phyloP scores from a whole-genome alignment of 2,797 vertebrate genomes.

The Cheirogaleus major region DNA sequence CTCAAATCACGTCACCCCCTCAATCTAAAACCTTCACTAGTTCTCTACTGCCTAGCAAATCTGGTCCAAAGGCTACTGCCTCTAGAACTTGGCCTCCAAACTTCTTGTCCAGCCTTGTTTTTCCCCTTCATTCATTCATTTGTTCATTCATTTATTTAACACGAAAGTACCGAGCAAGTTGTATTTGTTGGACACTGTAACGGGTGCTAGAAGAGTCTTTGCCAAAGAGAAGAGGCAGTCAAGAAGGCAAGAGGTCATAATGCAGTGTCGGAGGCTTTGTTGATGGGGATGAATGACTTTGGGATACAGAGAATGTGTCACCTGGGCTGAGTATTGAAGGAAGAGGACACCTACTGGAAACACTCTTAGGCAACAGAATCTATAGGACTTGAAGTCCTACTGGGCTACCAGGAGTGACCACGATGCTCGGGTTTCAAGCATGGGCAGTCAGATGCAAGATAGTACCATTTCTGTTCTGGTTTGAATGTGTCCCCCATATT shows the following conservation, averaged over 20 bases:
- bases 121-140: background rate
- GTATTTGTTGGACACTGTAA: accelerated
- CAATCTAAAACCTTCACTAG: background rate
- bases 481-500: background rate
- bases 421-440: background rate
- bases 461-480: background rate
- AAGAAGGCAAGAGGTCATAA: background rate
- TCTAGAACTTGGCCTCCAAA: background rate
- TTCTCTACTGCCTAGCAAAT: background rate
- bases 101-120: background rate
- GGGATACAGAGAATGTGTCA: background rate
- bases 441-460: background rate
- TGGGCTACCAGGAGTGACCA: accelerated
- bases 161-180: accelerated
- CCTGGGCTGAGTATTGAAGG: background rate
- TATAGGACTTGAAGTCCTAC: background rate
- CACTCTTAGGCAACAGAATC: background rate
- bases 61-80: background rate
- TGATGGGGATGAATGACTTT: background rate
- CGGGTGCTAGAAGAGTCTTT: background rate
- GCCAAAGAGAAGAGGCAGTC: background rate
- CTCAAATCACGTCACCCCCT: accelerated
- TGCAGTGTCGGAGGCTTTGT: background rate
- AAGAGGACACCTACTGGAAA: background rate
- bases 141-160: background rate